These are phyloP conservation scores for Sebastes taczanowskii DNA, from an alignment of 2,797 vertebrate genomes.

Conservation along the genomic window DNA sequence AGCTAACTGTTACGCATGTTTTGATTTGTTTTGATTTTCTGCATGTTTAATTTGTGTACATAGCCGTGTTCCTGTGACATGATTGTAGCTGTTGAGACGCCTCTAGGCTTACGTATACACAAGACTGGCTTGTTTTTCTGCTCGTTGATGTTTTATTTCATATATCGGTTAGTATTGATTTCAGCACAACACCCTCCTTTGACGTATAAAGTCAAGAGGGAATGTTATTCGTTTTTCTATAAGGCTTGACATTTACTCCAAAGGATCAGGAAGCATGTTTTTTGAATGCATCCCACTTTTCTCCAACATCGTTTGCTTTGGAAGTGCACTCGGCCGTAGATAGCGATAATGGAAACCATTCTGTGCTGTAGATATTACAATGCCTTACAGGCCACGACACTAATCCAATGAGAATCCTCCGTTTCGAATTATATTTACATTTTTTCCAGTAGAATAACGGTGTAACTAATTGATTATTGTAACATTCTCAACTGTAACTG, in stretches of 20 bases:
- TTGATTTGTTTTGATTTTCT: slow-evolving; percentile 57
- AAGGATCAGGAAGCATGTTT: slow-evolving; percentile 22
- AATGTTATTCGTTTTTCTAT: neutral
- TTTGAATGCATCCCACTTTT: slow-evolving; percentile 26
- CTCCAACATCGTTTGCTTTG: slow-evolving; percentile 6
- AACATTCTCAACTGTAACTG: slow-evolving; percentile 52
- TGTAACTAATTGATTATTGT: slow-evolving; percentile 41
- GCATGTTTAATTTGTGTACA: slow-evolving; percentile 49
- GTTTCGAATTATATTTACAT: slow-evolving; percentile 20
- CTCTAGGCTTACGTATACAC: neutral
- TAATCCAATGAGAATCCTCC: neutral
- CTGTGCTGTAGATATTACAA: slow-evolving; percentile 3
- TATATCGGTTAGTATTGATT: neutral
- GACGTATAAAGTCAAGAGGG: neutral
- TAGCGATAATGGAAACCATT: neutral
- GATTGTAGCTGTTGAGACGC: slow-evolving; percentile 9
- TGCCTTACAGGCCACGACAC: neutral
- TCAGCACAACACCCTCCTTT: neutral
- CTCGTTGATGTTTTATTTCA: slow-evolving; percentile 6
- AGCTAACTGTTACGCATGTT: slow-evolving; percentile 90
- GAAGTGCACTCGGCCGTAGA: neutral
- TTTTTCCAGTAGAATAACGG: slow-evolving; percentile 29
- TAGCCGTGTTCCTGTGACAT: slow-evolving; percentile 10
- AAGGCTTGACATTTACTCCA: neutral
- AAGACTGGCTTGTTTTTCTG: neutral